Evolutionary conservation across 1,140 invertebrate genomes (phyloP), one percentile per base, ranked within the genome.

Genomic region (Hycleus phaleratus): DNA sequence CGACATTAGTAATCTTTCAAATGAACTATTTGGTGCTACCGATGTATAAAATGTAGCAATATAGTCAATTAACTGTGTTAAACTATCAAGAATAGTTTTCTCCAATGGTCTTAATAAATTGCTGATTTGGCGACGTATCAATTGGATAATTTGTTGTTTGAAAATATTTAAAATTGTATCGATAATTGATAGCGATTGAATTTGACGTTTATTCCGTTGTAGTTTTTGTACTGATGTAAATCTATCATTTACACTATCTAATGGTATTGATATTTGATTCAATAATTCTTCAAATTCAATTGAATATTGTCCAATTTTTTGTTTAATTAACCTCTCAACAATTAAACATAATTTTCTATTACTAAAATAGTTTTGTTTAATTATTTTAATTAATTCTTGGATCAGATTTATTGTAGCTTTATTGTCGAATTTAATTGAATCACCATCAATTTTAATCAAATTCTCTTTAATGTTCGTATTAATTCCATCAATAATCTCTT

Each of bases 381-480:
- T 9, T 44, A 43, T 26, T 26, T 26, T 3, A 25, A 32, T 25
- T n/a, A 18, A 38, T 25, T 42, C 24, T 51, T 10, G 42, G 3
- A 52, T 4, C 2, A 52, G 6, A 10, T 26, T 25, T 25, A 18
- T 25, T 8, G 43, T 32, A 43, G 10, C 38, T 10, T 43, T 39
- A 24, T 38, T 10, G 5, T 52, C 32, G 5, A 52, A 25, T 44
- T 11, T 40, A 24, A 52, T 12, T 52, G n/a, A 9, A 18, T 52
- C 50, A 8, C 50, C 50, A 26, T 52, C 40, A 52, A 52, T 43
- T 44, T 11, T 25, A 26, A 52, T 11, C 9, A 52, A 11, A 18
- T 52, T 11, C n/a, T 6, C 11, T 24, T 52, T 42, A 24, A 52
- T 6, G 8, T 43, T 25, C 25, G 39, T 26, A 43, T 52, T 52